phyloP scores from a whole-genome alignment of 2,888 invertebrate species.

The Drosophila meridionalis region DNA sequence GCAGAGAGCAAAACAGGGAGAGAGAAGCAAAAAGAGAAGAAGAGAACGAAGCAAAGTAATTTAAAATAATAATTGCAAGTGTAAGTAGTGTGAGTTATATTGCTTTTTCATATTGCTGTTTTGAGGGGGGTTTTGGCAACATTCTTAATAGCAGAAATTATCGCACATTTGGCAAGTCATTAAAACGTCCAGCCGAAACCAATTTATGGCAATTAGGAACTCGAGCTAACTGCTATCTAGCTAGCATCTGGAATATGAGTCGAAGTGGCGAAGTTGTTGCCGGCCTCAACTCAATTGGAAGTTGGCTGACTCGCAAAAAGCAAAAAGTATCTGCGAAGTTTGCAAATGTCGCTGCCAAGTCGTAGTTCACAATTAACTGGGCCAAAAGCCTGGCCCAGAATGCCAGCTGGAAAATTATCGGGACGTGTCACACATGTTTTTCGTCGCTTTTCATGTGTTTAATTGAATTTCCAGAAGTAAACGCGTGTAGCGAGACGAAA shows the following conservation, averaged over 20 bases:
- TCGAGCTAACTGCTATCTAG: conserved; percentile 20
- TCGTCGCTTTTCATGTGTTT: conserved; percentile 52
- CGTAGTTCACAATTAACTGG: conserved; percentile 57
- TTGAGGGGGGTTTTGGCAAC: conserved; percentile 30
- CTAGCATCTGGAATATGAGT: conserved; percentile 34
- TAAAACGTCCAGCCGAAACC: conserved; percentile 45
- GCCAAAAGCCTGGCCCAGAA: conserved; percentile 41
- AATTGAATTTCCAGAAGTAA: conserved; percentile 72
- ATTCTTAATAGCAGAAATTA: conserved; percentile 35
- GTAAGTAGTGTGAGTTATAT: background rate
- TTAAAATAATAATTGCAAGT: conserved; percentile 16
- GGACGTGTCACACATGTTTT: conserved; percentile 63
- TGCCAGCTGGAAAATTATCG: conserved; percentile 58
- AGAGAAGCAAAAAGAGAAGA: too few species aligned
- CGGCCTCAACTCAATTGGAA: conserved; percentile 29
- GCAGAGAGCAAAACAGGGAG: background rate
- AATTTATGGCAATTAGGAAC: conserved; percentile 52
- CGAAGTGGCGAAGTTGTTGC: background rate
- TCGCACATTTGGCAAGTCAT: conserved; percentile 47
- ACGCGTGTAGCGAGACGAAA: conserved; percentile 21
- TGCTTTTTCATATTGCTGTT: conserved; percentile 16
- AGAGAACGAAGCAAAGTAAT: background rate
- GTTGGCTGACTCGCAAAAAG: background rate
- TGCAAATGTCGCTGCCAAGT: conserved; percentile 45
- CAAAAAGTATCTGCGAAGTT: conserved; percentile 32